Percentiles rank a stretch among this genome's conserved stretches.
Conservation (phyloP, 2,888 invertebrate genomes). For the Drymonia ruficornis region DNA sequence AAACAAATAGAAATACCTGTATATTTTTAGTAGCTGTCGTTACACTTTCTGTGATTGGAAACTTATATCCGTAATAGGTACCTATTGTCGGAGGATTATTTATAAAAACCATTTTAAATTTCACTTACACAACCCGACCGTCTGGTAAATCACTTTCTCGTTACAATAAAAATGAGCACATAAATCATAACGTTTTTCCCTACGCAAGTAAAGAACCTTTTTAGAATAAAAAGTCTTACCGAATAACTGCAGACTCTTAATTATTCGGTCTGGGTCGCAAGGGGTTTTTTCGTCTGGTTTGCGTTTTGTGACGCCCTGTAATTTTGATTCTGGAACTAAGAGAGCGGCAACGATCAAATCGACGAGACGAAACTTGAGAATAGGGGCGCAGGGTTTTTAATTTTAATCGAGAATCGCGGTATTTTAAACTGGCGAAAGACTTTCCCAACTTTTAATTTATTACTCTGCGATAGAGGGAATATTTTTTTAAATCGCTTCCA, state of each 20-base stretch:
- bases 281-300: conserved; percentile 26
- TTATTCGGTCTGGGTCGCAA: conserved; percentile 23
- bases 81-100: no score
- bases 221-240: conserved; percentile 7
- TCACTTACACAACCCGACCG: not conserved
- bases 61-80: no score
- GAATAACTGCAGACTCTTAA: conserved; percentile 27
- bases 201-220: conserved; percentile 9
- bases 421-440: not conserved
- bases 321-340: conserved; percentile 18
- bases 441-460: not conserved
- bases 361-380: conserved; percentile 11
- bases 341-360: conserved; percentile 15
- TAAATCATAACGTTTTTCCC: not conserved
- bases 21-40: no score
- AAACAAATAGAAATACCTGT: no score
- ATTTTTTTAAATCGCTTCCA: not conserved
- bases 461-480: not conserved
- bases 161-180: not conserved
- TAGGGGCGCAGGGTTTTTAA: not conserved
- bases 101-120: not conserved
- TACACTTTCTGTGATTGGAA: no score
- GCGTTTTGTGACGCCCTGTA: conserved; percentile 19
- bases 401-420: not conserved
- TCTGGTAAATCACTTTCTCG: not conserved